Evolutionary conservation across 2,113 vertebrate genomes (phyloP), one percentile per base, ranked within the genome.

Genomic region (Alethe diademata): DNA sequence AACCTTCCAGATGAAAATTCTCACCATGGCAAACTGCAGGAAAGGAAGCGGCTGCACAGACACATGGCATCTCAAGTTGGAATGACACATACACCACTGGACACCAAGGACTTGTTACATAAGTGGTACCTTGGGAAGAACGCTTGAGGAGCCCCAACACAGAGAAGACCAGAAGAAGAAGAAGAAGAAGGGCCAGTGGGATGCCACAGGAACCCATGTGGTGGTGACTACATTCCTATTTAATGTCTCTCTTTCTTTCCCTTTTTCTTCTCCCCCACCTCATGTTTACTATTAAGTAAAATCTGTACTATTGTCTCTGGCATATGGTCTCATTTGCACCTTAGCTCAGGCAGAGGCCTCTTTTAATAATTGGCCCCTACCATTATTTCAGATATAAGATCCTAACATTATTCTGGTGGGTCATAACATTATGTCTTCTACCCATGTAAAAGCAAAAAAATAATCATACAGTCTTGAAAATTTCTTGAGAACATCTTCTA

Each of bases 31-130:
- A 48, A 48, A 11, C 22, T 33, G 28, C 24, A 33, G 35, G 29
- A 23, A 42, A 19, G 43, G 35, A 50, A 60, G 24, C 31, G 50
- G 33, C 36, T 70, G 31, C 35, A 42, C 6, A 23, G 19, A 60
- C 24, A 60, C 23, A 8, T 9, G 4, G 4, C 24, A 28, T 24
- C 24, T 14, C 29, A 48, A 17, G 28, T 1, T 2, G 1, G 14
- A 29, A 70, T 42, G 19, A 7, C 36, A 19, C 9, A 5, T 12
- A 14, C 0, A 0, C 11, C 3, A 2, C 35, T 35, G 54, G 43
- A 29, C 35, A 19, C 8, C 19, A 33, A 11, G n/a, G 53, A 14
- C 31, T 53, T 10, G 3, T 23, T 53, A 35, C 11, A 69, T 40
- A 48, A 28, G 14, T 28, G 11, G 4, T n/a, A 40, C 29, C 23